phyloP scores from a whole-genome alignment of 2,888 invertebrate genomes.

The Diarsia rubi region DNA sequence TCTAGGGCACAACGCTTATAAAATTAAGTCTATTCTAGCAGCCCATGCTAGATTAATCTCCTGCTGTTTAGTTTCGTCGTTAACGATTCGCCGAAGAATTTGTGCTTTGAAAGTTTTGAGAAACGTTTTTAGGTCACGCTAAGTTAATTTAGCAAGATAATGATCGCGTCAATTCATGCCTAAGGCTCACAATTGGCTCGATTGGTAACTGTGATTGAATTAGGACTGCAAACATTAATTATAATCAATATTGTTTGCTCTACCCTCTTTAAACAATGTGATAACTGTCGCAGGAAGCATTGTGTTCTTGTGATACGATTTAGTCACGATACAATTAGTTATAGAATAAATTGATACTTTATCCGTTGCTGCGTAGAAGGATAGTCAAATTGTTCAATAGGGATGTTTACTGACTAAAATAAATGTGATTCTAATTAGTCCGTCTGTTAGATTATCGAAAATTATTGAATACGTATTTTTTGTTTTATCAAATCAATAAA shows the following conservation, averaged over 20 bases:
- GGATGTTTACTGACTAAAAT: no score
- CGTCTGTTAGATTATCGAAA: no score
- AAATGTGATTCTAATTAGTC: no score
- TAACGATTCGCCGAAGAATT: slow-evolving; percentile 8
- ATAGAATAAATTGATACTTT: slow-evolving; percentile 19
- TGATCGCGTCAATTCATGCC: slow-evolving; percentile 49
- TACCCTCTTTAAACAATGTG: slow-evolving; percentile 62
- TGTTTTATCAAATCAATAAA: no score
- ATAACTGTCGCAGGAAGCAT: slow-evolving; percentile 43
- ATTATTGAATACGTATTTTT: no score
- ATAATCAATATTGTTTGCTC: slow-evolving; percentile 69
- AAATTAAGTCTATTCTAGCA: slow-evolving; percentile 16
- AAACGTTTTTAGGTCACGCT: slow-evolving; percentile 44
- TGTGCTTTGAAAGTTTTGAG: slow-evolving; percentile 32
- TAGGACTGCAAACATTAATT: slow-evolving; percentile 74
- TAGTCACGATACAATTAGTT: neutral
- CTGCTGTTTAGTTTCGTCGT: slow-evolving; percentile 5
- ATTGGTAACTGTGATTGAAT: slow-evolving; percentile 77
- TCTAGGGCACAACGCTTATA: neutral
- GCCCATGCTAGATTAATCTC: slow-evolving; percentile 12
- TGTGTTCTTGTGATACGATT: slow-evolving; percentile 19
- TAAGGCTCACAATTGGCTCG: slow-evolving; percentile 73
- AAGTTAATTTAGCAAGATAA: slow-evolving; percentile 56
- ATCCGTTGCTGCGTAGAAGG: neutral
- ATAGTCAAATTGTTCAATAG: neutral